These are phyloP conservation scores for Cerastis rubricosa DNA, from an alignment of 2,888 invertebrate species.

Conservation along the genomic window DNA sequence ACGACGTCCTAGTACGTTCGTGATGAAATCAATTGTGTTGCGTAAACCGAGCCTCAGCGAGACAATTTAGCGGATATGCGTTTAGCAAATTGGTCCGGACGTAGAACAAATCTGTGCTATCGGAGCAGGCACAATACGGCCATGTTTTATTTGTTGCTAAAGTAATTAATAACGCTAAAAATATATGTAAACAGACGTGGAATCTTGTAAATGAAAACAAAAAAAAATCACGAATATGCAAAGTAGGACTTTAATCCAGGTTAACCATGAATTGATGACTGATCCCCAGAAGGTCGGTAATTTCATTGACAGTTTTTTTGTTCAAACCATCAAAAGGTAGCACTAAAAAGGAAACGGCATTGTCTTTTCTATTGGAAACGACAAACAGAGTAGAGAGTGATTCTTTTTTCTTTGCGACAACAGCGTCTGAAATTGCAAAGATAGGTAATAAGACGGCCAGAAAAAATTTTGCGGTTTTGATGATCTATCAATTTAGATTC, in stretches of 20 bases:
- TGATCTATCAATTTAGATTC: not conserved
- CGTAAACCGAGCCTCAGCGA: constrained; percentile 61
- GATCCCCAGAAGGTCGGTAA: not conserved
- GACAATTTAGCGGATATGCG: constrained; percentile 62
- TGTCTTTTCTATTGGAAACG: too few species aligned
- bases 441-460: not conserved
- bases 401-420: too few species aligned
- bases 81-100: constrained; percentile 63
- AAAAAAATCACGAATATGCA: too few species aligned
- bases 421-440: not conserved
- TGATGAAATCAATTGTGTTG: constrained; percentile 66
- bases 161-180: too few species aligned
- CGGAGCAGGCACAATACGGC: constrained; percentile 17
- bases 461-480: not conserved
- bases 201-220: too few species aligned
- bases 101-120: constrained; percentile 52
- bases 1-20: constrained; percentile 16
- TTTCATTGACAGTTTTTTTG: not conserved
- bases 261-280: not conserved
- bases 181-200: too few species aligned
- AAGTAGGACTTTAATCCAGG: too few species aligned
- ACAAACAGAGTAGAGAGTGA: too few species aligned
- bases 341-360: not conserved
- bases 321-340: not conserved
- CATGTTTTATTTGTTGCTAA: constrained; percentile 39